Percentiles rank a stretch among this genome's conserved stretches.
phyloP scores from a whole-genome alignment of 1,140 invertebrate species.

The Eurosta solidaginis region DNA sequence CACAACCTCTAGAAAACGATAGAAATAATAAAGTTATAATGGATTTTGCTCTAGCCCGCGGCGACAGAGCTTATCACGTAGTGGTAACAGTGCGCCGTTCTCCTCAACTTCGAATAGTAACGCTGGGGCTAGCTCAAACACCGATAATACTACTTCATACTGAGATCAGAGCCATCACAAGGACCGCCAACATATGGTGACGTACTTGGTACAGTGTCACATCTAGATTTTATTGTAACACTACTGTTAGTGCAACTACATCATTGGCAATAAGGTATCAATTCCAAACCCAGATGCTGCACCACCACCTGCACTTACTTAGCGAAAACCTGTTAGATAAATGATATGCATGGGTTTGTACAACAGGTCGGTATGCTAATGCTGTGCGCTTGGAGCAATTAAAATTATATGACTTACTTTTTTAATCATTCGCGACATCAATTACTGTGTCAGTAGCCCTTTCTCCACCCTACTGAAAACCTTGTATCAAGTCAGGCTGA shows the following conservation, averaged over 20 bases:
- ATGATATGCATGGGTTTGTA: conserved; percentile 76
- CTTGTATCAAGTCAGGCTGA: conserved; percentile 80
- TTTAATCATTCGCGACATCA: too few species aligned
- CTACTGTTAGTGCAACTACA: conserved; percentile 82
- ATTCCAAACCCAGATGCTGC: too few species aligned
- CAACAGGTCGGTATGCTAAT: conserved; percentile 77
- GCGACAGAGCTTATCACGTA: conserved; percentile 64
- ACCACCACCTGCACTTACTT: too few species aligned
- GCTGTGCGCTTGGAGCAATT: conserved; percentile 81
- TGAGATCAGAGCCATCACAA: conserved; percentile 65
- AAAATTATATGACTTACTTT: conserved; percentile 78
- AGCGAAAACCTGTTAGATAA: too few species aligned
- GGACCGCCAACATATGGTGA: too few species aligned
- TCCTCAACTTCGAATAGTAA: conserved; percentile 62
- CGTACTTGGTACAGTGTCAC: conserved; percentile 87
- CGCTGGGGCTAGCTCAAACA: conserved; percentile 93
- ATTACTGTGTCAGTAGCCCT: too few species aligned
- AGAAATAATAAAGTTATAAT: conserved; percentile 66
- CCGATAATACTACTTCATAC: conserved; percentile 87
- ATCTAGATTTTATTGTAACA: conserved; percentile 89
- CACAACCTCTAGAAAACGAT: not conserved
- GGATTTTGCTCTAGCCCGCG: too few species aligned
- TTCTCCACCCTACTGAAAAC: too few species aligned
- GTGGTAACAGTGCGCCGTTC: conserved; percentile 7
- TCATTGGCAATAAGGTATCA: conserved; percentile 58